These are phyloP conservation scores for Cryptomyrus ogoouensis DNA, from an alignment of 2,113 vertebrate genomes.

Conservation along the genomic window DNA sequence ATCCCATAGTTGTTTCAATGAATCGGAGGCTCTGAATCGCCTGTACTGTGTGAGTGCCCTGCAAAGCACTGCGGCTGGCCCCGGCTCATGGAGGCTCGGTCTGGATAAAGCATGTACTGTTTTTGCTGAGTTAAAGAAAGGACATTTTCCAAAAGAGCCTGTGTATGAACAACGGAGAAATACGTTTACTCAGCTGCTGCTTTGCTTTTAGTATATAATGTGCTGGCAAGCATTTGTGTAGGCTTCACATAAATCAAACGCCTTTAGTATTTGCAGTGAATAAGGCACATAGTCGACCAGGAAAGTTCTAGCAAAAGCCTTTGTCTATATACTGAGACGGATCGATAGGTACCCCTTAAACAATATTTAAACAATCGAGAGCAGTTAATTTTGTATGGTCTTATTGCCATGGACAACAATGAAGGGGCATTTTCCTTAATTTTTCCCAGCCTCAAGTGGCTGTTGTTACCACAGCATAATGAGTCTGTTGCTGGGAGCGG, in stretches of 20 bases:
- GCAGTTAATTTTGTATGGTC: not conserved
- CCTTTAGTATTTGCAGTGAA: not conserved
- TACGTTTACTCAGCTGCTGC: not conserved
- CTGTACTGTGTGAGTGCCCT: not conserved
- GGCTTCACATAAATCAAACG: not conserved
- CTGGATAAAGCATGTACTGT: slow-evolving; percentile 1
- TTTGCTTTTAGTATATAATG: not conserved
- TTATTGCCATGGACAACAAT: not conserved
- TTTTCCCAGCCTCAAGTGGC: not conserved
- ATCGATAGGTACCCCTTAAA: not conserved
- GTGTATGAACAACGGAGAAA: not conserved
- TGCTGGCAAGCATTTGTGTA: not conserved
- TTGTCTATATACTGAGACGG: not conserved
- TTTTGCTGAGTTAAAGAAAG: slow-evolving; percentile 2
- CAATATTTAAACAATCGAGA: not conserved
- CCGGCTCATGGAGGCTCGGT: not conserved
- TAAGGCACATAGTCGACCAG: not conserved
- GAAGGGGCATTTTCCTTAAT: not conserved
- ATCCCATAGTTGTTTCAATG: not conserved
- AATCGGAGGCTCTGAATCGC: not conserved
- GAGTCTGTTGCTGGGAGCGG: not conserved
- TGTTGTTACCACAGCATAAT: not conserved
- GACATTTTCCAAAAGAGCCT: not conserved
- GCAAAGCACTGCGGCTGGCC: not conserved
- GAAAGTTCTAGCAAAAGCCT: not conserved